Evolutionary conservation across 2,797 vertebrate species (phyloP).

Genomic region (Pteropus rufus): DNA sequence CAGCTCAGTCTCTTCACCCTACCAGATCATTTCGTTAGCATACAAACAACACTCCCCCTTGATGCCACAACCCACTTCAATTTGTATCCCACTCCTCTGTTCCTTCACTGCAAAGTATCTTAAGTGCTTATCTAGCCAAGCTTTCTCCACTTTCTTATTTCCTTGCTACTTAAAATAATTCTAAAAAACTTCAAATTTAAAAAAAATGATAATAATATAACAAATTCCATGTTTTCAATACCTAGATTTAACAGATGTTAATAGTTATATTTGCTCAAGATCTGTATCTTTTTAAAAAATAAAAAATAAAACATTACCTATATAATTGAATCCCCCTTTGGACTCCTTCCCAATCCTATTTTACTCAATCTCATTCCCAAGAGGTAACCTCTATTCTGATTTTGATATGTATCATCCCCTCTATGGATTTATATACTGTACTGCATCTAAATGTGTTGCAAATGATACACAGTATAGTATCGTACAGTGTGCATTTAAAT

Average conservation of each 20-base stretch:
- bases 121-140: not conserved
- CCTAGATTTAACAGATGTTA: slow-evolving; percentile 50
- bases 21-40: not conserved
- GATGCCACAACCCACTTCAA: not conserved
- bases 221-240: slow-evolving; percentile 1
- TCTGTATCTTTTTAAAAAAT: not conserved
- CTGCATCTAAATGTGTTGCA: not conserved
- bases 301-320: slow-evolving; percentile 47
- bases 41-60: too few relatives aligned
- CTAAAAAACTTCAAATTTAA: slow-evolving; percentile 38
- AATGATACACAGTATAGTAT: not conserved
- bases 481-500: not conserved
- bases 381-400: not conserved
- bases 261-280: slow-evolving; percentile 31
- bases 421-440: not conserved
- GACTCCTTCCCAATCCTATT: slow-evolving; percentile 39
- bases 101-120: not conserved
- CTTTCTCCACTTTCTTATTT: not conserved
- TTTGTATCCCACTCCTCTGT: not conserved
- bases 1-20: not conserved
- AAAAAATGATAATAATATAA: slow-evolving; percentile 19
- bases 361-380: not conserved
- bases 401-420: not conserved
- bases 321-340: slow-evolving; percentile 16
- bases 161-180: not conserved